Base-by-base conservation (phyloP, 92 coral and sea anemone genomes). In the Epizoanthus rinbou region DNA sequence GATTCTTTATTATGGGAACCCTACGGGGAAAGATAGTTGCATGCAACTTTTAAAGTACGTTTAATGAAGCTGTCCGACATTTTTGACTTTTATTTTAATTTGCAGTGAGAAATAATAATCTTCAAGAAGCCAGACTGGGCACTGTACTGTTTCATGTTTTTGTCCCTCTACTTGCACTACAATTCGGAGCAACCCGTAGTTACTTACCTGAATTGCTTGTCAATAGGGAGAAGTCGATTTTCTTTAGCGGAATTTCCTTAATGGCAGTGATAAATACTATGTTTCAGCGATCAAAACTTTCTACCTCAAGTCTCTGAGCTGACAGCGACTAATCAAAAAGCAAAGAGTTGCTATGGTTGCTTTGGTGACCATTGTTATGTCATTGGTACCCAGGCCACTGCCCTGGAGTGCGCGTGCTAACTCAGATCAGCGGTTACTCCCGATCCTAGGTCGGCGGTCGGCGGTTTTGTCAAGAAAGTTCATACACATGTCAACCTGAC, bases 301-400 rank as follows among this genome's bases (percentile, higher is more conserved):
- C 9, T 43, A 16, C 25, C 24, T 43, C 71, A 65, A 65, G 71
- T 65, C 70, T 64, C 35, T 64, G 23, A 21, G 11, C 71, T 65
- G 37, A 22, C 71, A 65, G 71, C 71, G 10, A 43, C 50, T 65
- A 43, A 65, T 39, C 31, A 39, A 65, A 65, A 39, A 65, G 70
- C 70, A 65, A 65, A 31, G 3, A 65, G 69, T 64, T 64, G 69
- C 37, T 15, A 64, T 37, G 70, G 70, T 65, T 65, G 35, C 70
- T 35, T 24, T 2, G 70, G 28, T 39, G 28, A 65, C 70, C 70
- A 65, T 65, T 65, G 70, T 65, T 65, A 65, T 41, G 70, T 24
- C 43, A 65, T 65, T 41, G 47, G 47, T 41, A 8, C 47, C 47
- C 47, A 41, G 47, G 47, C 47, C 47, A 41, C 47, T n/a, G n/a